Conservation (phyloP, 2,113 vertebrate species). For the Campylomormyrus numenius region DNA sequence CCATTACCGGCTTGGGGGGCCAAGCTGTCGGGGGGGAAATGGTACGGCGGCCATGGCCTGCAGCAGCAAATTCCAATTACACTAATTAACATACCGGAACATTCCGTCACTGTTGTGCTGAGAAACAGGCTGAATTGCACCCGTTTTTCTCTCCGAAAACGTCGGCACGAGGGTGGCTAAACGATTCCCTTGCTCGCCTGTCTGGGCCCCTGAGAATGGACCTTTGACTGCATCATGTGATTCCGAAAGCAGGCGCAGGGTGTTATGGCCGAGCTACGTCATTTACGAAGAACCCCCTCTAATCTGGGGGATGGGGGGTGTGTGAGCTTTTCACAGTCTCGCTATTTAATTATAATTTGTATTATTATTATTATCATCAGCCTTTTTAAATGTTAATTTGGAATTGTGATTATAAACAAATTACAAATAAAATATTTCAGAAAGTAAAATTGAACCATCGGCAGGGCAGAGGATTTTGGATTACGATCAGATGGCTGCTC, state of each 20-base stretch:
- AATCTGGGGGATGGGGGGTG: neutral
- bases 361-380: neutral
- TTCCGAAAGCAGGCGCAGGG: neutral
- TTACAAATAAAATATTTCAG: neutral
- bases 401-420: neutral
- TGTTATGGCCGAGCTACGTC: neutral
- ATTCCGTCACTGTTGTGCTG: neutral
- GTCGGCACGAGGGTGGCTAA: neutral
- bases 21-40: neutral
- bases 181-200: neutral
- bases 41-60: too few relatives aligned
- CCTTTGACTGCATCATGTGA: neutral
- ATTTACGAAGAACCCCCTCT: neutral
- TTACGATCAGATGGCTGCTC: neutral
- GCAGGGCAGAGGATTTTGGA: neutral
- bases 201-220: neutral
- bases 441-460: neutral
- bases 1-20: neutral
- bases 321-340: neutral
- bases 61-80: neutral
- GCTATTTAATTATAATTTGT: neutral
- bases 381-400: neutral
- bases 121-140: neutral
- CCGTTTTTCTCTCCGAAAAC: neutral
- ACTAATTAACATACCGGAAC: neutral